These are phyloP conservation scores for Balaenoptera acutorostrata DNA, from an alignment of 2,113 vertebrate genomes.

Conservation along the genomic window DNA sequence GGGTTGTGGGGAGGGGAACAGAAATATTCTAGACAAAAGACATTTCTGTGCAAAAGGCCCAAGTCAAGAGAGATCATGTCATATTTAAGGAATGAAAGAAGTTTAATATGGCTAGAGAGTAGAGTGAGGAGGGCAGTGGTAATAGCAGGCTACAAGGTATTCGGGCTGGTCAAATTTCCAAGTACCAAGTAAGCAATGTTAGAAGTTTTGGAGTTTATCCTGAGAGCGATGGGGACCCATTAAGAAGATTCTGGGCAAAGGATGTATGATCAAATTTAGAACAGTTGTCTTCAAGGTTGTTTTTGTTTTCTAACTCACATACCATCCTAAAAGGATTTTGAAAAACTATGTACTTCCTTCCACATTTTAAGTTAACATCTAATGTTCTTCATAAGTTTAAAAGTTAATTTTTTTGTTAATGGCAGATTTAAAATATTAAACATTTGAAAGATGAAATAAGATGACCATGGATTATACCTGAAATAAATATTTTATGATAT, in stretches of 20 bases:
- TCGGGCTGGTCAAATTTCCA: not conserved
- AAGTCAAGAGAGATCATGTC: not conserved
- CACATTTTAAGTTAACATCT: not conserved
- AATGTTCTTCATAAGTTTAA: not conserved
- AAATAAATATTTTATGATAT: not conserved
- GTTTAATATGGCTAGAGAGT: not conserved
- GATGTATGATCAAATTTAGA: not conserved
- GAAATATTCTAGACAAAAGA: not conserved
- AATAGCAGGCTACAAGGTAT: not conserved
- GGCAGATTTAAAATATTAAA: not conserved
- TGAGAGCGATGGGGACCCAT: not conserved
- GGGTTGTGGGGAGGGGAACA: not conserved
- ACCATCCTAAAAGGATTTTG: not conserved
- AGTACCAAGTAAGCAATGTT: not conserved
- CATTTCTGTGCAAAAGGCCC: not conserved
- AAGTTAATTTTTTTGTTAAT: conserved; percentile 6
- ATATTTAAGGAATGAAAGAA: not conserved
- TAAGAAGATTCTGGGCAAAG: not conserved
- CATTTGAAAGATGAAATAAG: not conserved
- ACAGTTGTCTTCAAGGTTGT: not conserved
- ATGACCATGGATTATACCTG: not conserved
- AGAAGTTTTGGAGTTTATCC: not conserved
- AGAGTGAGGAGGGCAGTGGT: not conserved
- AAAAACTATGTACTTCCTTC: not conserved
- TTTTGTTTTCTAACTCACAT: not conserved